Percentiles rank a stretch among this genome's conserved stretches.
phyloP scores from a whole-genome alignment of 2,113 vertebrate genomes.

The Erpornis zantholeuca region DNA sequence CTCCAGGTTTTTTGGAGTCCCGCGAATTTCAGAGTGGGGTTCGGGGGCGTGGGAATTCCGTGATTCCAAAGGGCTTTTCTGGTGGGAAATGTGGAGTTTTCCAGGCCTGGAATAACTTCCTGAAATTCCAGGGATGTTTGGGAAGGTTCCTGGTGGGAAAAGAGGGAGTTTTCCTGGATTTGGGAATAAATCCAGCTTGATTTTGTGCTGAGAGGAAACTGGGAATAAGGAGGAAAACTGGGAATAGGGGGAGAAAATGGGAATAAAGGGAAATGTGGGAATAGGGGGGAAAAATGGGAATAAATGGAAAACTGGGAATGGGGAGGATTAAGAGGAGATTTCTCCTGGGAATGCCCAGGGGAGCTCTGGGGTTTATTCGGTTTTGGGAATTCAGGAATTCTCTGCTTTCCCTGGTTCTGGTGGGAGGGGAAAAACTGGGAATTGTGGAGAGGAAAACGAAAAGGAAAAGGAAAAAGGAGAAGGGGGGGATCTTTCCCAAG shows the following conservation, averaged over 20 bases:
- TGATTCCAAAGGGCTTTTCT: rapidly evolving
- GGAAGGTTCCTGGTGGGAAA: neutral
- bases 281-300: neutral
- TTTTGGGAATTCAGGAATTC: neutral
- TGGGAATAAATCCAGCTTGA: rapidly evolving
- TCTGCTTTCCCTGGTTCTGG: neutral
- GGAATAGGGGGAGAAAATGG: neutral
- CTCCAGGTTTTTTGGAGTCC: neutral
- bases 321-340: neutral
- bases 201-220: neutral
- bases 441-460: neutral
- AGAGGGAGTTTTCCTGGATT: neutral
- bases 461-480: neutral
- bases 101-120: too few species aligned
- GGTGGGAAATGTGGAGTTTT: neutral
- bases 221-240: too few species aligned
- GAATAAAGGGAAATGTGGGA: neutral
- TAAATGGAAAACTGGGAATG: neutral
- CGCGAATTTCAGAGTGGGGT: neutral
- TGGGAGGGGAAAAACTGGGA: neutral
- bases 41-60: neutral
- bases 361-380: neutral
- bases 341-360: neutral
- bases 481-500: neutral
- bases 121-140: rapidly evolving